Evolutionary conservation across 2,113 vertebrate species (phyloP), one percentile per base, ranked within the genome.

Genomic region (Echinops telfairi): DNA sequence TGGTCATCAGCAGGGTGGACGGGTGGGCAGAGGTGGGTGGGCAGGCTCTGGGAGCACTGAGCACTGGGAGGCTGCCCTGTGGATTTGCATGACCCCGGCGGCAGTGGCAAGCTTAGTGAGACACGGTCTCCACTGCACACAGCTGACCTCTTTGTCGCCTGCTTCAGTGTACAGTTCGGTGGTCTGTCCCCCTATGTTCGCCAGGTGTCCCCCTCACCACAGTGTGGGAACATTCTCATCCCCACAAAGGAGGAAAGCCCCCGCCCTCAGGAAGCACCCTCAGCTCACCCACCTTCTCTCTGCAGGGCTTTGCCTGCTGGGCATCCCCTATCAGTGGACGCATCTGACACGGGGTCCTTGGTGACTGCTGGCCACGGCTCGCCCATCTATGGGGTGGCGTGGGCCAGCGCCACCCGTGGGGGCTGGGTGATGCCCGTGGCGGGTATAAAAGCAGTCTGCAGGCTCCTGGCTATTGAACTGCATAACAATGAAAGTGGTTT

Each of bases 61-160:
- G 76, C 6, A 0, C 15, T 9, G 0, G 0, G 38, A 33, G 23
- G 6, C n/a, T 7, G 1, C 0, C 0, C 9, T 9, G 78, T 3
- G 0, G 12, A 19, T 23, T 79, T 1, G 19, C 10, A 53, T 53
- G 47, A 14, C 47, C 10, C 40, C 58, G 20, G 36, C 47, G 47
- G 47, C 47, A 11, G 47, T 8, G 47, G 47, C 47, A 53, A 53
- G 47, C 47, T 6, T 53, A 53, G 10, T 10, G 47, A 53, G 47
- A 53, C 47, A 11, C 47, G 47, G 47, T 53, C 47, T 9, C 1
- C 47, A 10, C 12, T 53, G 9, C 47, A 53, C 10, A 9, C 9
- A 14, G 12, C 10, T 53, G 47, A 53, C 47, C 47, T 53, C 47
- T 9, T 53, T 14, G 47, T 53, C 9, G 10, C 47, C 47, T 53